Base-by-base conservation (phyloP, 2,888 invertebrate species). In the Drosophila fulvimacula region DNA sequence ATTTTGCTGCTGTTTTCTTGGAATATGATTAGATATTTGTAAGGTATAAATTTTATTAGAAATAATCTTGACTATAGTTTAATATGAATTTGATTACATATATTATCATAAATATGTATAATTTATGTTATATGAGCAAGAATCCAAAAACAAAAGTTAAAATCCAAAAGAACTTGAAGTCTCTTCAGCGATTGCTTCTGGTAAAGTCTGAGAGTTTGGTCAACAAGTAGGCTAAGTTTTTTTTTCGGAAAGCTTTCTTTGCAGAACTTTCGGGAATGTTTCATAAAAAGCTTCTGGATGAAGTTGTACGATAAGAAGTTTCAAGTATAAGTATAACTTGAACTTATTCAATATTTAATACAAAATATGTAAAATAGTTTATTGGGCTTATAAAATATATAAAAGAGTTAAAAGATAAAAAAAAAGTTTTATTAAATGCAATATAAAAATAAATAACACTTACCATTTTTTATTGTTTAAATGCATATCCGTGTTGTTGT, bases 401-500 rank as follows among this genome's bases (percentile, higher is more conserved):
- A 19, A 19, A 41, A 39, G 3, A 39, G 1, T 39, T 9, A 17
- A 39, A 2, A 17, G 10, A 11, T 19, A 5, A 30, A 19, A 30
- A 41, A 36, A 38, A 36, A 19, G 10, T 42, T 51, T 7, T 32
- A 27, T 44, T 46, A 67, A 32, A 56, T 49, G 0, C 6, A 36
- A n/a, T 17, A 36, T 15, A 5, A 36, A 6, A 24, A 44, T 24
- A 1, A 27, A 17, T 44, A 38, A 49, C 9, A 53, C 84, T 87
- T 48, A 84, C 84, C 84, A 87, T 84, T 70, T 68, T 84, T 84
- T 57, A 66, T 60, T 64, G 56, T 59, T 78, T 78, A 78, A 84
- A 78, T 84, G 83, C 83, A 83, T 84, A 84, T 84, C 83, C 83
- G 79, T 86, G 44, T 67, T 66, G 46, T 53, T 67, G 44, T 67